Conservation (phyloP, 2,113 vertebrate species). For the Brienomyrus brachyistius region DNA sequence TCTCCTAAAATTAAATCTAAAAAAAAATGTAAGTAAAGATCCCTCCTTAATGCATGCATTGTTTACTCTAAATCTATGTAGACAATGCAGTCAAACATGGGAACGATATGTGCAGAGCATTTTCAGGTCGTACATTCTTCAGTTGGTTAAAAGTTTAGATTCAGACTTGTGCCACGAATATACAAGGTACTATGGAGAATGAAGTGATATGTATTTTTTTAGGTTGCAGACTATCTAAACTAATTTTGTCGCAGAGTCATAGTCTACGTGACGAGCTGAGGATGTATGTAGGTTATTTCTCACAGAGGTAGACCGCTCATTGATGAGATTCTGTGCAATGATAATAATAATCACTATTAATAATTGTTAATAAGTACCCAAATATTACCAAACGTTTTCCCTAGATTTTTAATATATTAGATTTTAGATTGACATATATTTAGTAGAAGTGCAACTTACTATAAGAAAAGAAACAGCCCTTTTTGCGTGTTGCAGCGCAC, state of each 20-base stretch:
- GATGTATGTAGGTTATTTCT: neutral
- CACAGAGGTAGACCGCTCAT: neutral
- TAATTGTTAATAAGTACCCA: neutral
- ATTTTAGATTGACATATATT: neutral
- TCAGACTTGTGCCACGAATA: neutral
- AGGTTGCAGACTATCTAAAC: neutral
- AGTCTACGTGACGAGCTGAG: neutral
- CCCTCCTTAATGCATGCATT: neutral
- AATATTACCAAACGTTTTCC: neutral
- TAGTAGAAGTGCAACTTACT: neutral
- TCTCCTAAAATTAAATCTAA: constrained; percentile 55
- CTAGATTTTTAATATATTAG: neutral
- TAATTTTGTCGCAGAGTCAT: neutral
- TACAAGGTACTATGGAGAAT: neutral
- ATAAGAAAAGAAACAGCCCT: neutral
- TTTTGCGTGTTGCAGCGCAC: constrained; percentile 22
- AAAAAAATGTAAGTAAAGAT: constrained; percentile 34
- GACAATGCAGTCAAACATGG: neutral
- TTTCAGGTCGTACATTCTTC: neutral
- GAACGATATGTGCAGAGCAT: neutral
- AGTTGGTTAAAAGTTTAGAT: neutral
- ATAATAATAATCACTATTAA: neutral
- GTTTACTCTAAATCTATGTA: neutral
- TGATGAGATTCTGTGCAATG: neutral
- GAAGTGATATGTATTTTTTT: neutral